Base-by-base conservation (phyloP, 2,113 vertebrate genomes). In the Spizaetus ornatus region DNA sequence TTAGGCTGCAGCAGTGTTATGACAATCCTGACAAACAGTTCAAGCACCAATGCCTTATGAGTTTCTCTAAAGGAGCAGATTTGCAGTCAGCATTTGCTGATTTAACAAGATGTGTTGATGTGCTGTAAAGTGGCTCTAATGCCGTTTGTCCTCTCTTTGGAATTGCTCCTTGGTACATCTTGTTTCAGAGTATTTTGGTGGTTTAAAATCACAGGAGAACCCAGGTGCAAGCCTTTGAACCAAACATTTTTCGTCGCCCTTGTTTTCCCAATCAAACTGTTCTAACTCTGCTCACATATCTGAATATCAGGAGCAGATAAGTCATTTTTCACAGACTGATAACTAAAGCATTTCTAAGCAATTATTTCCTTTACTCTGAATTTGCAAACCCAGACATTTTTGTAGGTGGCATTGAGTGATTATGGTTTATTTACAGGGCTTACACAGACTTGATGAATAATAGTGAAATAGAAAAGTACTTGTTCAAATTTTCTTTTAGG, bases 391-490 rank as follows among this genome's bases (percentile, higher is more conserved):
- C 52, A 92, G 90, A 88, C 79, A 67, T 90, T 96, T 85, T 95
- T 95, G 81, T 94, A 53, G 93, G 55, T 86, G 91, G 86, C 87
- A 53, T 56, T 65, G 78, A 76, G 83, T 52, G 86, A 79, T 86
- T 67, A 38, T 48, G 36, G 90, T 92, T 89, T 91, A 88, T 91
- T 82, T 95, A 84, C 11, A 16, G 74, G 81, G 25, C 56, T 97
- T 94, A 88, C 0, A 0, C 40, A 73, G 65, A 23, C 43, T 31
- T 16, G 55, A 82, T 96, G 95, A 97, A 95, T 97, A 97, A 97
- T 96, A 95, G 58, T 43, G 91, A 94, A 94, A 95, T 73, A 91
- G 55, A 86, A 87, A 66, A 97, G 69, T 82, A 72, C 40, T 55
- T 76, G 56, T n/a, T 91, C 50, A 62, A 1, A 63, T 88, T 91